phyloP scores from a whole-genome alignment of 2,113 vertebrate species.

The Grammomys dolichurus region DNA sequence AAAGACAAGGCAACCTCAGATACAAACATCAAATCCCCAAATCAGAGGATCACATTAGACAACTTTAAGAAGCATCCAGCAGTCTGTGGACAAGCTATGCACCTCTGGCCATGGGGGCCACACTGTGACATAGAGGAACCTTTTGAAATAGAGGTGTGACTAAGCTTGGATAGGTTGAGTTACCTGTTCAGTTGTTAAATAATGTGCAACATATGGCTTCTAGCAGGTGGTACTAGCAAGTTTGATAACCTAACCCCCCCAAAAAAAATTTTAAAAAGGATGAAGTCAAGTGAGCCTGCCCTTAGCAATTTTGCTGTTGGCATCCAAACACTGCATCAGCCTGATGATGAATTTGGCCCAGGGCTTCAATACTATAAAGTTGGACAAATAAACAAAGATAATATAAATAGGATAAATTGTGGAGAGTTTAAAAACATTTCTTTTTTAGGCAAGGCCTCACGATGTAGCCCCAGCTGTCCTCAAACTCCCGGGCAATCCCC shows the following conservation, averaged over 20 bases:
- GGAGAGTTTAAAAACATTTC: neutral
- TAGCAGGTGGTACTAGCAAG: neutral
- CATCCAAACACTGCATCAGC: neutral
- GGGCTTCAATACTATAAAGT: constrained; percentile 43
- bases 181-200: constrained; percentile 9
- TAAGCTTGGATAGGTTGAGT: neutral
- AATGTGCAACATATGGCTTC: neutral
- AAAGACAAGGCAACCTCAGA: neutral
- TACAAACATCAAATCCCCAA: neutral
- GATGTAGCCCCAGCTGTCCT: no score
- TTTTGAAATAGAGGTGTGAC: neutral
- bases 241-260: constrained; percentile 1
- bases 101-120: neutral
- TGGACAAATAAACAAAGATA: constrained; percentile 22
- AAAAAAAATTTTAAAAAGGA: neutral
- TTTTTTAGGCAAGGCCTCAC: neutral
- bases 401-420: constrained; percentile 29
- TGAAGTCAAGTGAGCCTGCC: neutral
- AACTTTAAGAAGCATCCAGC: neutral
- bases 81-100: neutral
- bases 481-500: neutral
- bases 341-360: neutral
- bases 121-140: neutral
- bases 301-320: constrained; percentile 48
- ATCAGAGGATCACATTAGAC: neutral